Conservation (phyloP, 2,888 invertebrate genomes). For the Ashinkailepas kermadecensis region DNA sequence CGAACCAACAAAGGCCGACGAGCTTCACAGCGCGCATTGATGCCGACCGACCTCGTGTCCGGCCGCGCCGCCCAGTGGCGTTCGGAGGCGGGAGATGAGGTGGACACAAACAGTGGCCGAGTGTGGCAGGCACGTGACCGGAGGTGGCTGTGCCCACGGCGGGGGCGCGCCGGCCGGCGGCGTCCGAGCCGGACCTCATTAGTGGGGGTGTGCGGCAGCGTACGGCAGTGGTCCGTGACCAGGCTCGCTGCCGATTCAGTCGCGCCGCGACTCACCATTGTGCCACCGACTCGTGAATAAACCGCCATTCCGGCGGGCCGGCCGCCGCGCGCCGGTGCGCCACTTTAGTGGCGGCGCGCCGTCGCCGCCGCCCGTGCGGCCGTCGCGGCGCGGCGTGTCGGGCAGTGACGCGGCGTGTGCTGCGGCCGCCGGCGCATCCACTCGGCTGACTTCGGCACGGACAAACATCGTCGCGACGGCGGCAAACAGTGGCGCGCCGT, state of each 20-base stretch:
- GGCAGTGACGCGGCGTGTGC: too few relatives aligned
- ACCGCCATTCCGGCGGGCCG: neutral
- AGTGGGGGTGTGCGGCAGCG: neutral
- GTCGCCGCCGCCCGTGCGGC: neutral
- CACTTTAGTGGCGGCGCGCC: neutral
- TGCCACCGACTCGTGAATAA: neutral
- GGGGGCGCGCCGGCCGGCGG: too few relatives aligned
- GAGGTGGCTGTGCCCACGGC: too few relatives aligned
- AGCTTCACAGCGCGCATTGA: too few relatives aligned
- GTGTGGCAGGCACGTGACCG: too few relatives aligned
- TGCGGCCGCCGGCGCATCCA: neutral
- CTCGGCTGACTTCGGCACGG: neutral
- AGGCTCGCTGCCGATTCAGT: neutral
- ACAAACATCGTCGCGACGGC: neutral
- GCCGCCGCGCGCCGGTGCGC: neutral
- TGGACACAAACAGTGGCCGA: too few relatives aligned
- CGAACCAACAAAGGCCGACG: too few relatives aligned
- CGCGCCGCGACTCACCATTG: neutral
- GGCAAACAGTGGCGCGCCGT: slow-evolving; percentile 2
- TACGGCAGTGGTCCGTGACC: neutral
- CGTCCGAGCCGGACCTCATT: too few relatives aligned
- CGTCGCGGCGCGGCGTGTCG: too few relatives aligned
- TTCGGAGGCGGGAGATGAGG: too few relatives aligned
- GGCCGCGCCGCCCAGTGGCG: too few relatives aligned
- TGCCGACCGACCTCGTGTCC: too few relatives aligned